Base-by-base conservation (phyloP, 2,113 vertebrate species). In the Pampusana beccarii region DNA sequence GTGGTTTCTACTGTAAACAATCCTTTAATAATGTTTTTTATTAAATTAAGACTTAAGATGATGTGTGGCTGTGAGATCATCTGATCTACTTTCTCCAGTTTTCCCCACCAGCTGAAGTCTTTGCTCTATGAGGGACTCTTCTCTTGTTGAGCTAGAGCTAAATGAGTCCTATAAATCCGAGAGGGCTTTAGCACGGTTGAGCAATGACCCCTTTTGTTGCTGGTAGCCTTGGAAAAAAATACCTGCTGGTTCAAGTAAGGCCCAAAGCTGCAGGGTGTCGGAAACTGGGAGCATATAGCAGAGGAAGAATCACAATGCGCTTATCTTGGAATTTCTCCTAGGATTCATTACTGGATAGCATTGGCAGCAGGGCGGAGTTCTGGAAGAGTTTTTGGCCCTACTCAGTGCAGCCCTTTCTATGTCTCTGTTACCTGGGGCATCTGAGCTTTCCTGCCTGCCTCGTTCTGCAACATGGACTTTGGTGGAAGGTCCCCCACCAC, bases 401-500 rank as follows among this genome's bases (percentile, higher is more conserved):
- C 5, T 44, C n/a, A 26, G 18, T 25, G 13, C 29, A 72, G 62
- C 38, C 12, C 31, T 62, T 54, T 36, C 33, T 19, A 20, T 21
- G 20, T 13, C 64, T 53, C 25, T 75, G 10, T 51, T 70, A 12
- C 14, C 38, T 33, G n/a, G 25, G 1, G 1, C 1, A 1, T 33
- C 36, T 69, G 67, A 56, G 53, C n/a, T 8, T 15, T 70, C 28
- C 21, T 72, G 66, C 40, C 40, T 38, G 23, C 33, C 34, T 75
- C 38, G 3, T 38, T 13, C 38, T 71, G 29, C 3, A 6, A 1
- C 13, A 1, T 9, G 13, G 24, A 13, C 9, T 64, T 64, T 53
- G 9, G 25, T 40, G 26, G 18, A 0, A 2, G 7, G 24, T 56
- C 13, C 38, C 56, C 13, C 10, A 6, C 17, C 3, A 5, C 18